These are phyloP conservation scores for Apaloderma vittatum DNA, from an alignment of 2,113 vertebrate genomes.

Conservation along the genomic window DNA sequence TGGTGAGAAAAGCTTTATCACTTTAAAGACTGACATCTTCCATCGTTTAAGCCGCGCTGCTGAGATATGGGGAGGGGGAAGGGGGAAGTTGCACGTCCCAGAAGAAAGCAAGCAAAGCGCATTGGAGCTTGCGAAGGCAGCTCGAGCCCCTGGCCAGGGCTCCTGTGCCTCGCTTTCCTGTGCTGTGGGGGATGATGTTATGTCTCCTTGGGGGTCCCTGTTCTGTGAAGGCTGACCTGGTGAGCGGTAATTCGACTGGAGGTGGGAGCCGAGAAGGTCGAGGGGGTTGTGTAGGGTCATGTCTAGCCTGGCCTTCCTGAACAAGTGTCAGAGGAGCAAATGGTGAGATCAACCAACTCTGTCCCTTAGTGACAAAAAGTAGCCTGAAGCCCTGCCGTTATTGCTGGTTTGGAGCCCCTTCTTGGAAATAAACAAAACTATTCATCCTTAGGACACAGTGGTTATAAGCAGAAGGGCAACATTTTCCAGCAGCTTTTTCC, in stretches of 20 bases:
- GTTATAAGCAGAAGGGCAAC: neutral
- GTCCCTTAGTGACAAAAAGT: neutral
- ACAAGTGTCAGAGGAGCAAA: neutral
- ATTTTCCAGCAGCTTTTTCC: neutral
- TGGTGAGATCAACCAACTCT: neutral
- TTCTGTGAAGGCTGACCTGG: fast-evolving
- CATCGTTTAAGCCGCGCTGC: neutral
- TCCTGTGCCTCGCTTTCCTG: fast-evolving
- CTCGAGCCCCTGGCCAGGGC: no score
- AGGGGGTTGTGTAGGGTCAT: neutral
- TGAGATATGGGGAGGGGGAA: neutral
- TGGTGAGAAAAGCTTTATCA: neutral
- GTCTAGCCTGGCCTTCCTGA: neutral
- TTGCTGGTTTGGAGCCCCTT: neutral
- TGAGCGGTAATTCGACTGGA: fast-evolving
- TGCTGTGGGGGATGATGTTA: fast-evolving
- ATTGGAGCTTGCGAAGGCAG: neutral
- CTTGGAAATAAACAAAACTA: neutral
- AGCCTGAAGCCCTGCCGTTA: neutral
- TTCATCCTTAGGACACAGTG: neutral
- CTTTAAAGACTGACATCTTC: neutral
- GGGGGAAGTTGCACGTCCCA: neutral
- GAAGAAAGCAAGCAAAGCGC: fast-evolving
- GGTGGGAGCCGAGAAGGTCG: neutral
- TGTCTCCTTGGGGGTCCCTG: neutral